A percentile compares a stretch with the other conserved stretches of the same genome.
Conservation (phyloP, 2,888 invertebrate genomes). For the Atherix ibis region DNA sequence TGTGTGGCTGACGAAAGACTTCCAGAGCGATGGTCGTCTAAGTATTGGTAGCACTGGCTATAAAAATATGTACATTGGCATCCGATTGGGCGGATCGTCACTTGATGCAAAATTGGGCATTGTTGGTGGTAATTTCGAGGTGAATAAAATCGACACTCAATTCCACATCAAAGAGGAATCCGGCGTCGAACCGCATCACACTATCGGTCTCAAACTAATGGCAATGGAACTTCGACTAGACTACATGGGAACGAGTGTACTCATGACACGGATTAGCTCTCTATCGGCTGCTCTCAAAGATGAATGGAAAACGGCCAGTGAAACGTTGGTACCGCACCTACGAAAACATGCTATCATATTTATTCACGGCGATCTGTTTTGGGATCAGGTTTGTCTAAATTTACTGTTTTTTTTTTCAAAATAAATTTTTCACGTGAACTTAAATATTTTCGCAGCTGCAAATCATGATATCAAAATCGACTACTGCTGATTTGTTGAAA, state of each 20-base stretch:
- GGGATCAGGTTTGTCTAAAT: constrained; percentile 55
- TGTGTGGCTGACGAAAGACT: constrained; percentile 82
- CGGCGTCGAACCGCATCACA: constrained; percentile 78
- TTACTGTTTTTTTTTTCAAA: neutral
- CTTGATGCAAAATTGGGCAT: constrained; percentile 95
- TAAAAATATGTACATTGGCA: constrained; percentile 79
- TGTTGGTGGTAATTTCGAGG: constrained; percentile 88
- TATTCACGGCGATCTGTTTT: constrained; percentile 79
- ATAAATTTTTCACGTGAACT: neutral
- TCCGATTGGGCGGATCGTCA: constrained; percentile 76
- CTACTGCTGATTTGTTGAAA: constrained; percentile 90
- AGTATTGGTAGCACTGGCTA: constrained; percentile 89
- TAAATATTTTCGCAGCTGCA: constrained; percentile 42
- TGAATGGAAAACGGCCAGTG: constrained; percentile 56
- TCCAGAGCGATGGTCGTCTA: constrained; percentile 78
- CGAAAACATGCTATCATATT: constrained; percentile 69
- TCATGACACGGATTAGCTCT: constrained; percentile 77
- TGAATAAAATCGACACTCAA: constrained; percentile 75
- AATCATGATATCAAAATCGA: constrained; percentile 91
- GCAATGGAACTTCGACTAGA: constrained; percentile 84
- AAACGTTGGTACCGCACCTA: constrained; percentile 15
- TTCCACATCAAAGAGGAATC: constrained; percentile 83
- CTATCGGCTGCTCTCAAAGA: constrained; percentile 68
- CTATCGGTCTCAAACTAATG: constrained; percentile 61
- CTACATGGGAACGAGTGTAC: constrained; percentile 95